These are phyloP conservation scores for Aurelia sp. DNA, from an alignment of 30 jellyfish, hydroid and myxozoan species.

Conservation along the genomic window DNA sequence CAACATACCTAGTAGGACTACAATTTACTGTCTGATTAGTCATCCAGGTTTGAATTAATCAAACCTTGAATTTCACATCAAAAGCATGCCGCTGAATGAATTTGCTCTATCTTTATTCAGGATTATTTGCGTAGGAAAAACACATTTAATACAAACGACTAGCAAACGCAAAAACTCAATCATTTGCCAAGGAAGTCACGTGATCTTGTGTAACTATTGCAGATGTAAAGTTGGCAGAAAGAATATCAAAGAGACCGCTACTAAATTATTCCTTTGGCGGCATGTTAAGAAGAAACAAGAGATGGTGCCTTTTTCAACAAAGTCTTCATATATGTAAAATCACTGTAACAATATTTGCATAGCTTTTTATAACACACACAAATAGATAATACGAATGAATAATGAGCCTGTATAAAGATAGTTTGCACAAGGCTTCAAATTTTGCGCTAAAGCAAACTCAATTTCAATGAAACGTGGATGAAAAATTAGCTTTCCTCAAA, in stretches of 20 bases:
- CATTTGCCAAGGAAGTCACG: constrained; percentile 61
- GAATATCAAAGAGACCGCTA: constrained; percentile 56
- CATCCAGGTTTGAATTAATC: constrained; percentile 34
- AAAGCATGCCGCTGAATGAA: constrained; percentile 56
- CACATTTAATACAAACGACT: constrained; percentile 30
- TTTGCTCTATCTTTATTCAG: constrained; percentile 40
- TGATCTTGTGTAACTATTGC: constrained; percentile 74
- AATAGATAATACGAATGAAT: constrained; percentile 40
- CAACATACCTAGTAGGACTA: no score
- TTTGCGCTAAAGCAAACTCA: constrained; percentile 22
- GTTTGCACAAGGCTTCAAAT: constrained; percentile 34
- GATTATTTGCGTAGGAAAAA: constrained; percentile 40
- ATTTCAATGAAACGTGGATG: constrained; percentile 15
- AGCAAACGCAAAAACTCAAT: constrained; percentile 44
- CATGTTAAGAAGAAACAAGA: constrained; percentile 51
- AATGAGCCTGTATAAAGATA: constrained; percentile 38
- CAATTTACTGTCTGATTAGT: constrained; percentile 11
- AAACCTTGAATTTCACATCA: constrained; percentile 43
- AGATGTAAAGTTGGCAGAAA: constrained; percentile 60
- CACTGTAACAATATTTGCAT: constrained; percentile 70
- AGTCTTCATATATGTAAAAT: constrained; percentile 48
- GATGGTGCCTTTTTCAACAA: constrained; percentile 50
- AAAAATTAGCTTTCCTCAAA: constrained; percentile 47
- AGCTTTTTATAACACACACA: constrained; percentile 58
- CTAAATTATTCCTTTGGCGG: constrained; percentile 68